phyloP scores from a whole-genome alignment of 2,797 vertebrate species.

The Takifugu ocellatus region DNA sequence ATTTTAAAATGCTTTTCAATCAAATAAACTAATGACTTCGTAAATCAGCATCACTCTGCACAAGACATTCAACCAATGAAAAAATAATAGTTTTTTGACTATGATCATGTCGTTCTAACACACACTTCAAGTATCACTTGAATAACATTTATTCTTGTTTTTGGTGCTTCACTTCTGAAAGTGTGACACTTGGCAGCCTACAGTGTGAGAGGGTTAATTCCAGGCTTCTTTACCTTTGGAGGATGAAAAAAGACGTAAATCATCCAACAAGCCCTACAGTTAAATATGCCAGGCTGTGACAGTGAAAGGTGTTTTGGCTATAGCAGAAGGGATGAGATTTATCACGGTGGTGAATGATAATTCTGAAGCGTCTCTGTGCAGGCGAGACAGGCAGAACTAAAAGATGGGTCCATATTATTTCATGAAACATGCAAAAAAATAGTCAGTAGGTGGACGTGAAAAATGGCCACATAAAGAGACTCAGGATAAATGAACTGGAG shows the following conservation, averaged over 20 bases:
- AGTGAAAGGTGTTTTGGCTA: slow-evolving; percentile 64
- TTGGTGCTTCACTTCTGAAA: slow-evolving; percentile 21
- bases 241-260: slow-evolving; percentile 49
- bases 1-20: slow-evolving; percentile 3
- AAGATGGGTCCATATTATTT: slow-evolving; percentile 59
- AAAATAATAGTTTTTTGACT: neutral
- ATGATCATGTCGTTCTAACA: neutral
- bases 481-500: slow-evolving; percentile 42
- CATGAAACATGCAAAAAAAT: slow-evolving; percentile 67
- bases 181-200: slow-evolving; percentile 20
- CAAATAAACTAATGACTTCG: neutral
- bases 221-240: slow-evolving; percentile 43
- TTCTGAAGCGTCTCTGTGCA: slow-evolving; percentile 34
- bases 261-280: slow-evolving; percentile 58
- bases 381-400: slow-evolving; percentile 50
- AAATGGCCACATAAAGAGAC: slow-evolving; percentile 46
- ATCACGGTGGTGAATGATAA: slow-evolving; percentile 68
- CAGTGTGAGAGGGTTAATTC: slow-evolving; percentile 55
- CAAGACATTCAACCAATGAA: too few relatives aligned
- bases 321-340: slow-evolving; percentile 63
- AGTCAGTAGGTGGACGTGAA: slow-evolving; percentile 38
- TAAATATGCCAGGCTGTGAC: slow-evolving; percentile 48
- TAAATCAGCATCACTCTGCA: too few relatives aligned
- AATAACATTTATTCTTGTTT: slow-evolving; percentile 20
- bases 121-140: slow-evolving; percentile 6